phyloP scores from a whole-genome alignment of 2,113 vertebrate genomes.

The Phrynosoma platyrhinos region DNA sequence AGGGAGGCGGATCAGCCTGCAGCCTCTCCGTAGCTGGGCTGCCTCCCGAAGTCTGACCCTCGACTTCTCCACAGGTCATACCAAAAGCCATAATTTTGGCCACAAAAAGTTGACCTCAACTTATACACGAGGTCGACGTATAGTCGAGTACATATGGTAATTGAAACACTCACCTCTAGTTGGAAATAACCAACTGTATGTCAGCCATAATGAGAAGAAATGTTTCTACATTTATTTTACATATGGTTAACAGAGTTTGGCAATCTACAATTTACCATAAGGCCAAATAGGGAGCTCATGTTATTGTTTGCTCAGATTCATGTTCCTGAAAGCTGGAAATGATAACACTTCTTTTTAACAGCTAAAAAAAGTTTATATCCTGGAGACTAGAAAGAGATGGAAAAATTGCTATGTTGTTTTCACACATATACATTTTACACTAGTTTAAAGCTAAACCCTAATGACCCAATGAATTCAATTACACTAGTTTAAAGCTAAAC shows the following conservation, averaged over 20 bases:
- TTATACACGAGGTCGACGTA: too few relatives aligned
- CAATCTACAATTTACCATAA: background rate
- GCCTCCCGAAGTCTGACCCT: too few relatives aligned
- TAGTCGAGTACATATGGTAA: background rate
- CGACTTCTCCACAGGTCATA: too few relatives aligned
- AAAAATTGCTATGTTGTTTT: background rate
- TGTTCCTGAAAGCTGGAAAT: background rate
- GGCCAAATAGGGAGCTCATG: background rate
- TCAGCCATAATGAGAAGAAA: background rate
- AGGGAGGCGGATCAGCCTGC: too few relatives aligned
- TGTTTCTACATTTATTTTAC: background rate
- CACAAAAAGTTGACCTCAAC: too few relatives aligned
- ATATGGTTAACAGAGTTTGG: background rate
- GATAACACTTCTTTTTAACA: background rate
- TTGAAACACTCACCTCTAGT: too few relatives aligned
- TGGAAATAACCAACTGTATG: too few relatives aligned
- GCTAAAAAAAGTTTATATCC: background rate
- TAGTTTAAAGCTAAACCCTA: background rate
- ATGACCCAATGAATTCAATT: background rate
- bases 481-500: background rate
- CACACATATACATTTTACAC: background rate
- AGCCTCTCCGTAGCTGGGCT: too few relatives aligned
- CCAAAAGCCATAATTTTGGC: too few relatives aligned
- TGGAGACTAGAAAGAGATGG: background rate
- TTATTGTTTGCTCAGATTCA: background rate